Evolutionary conservation across 2,113 vertebrate species (phyloP).

Genomic region (Tragelaphus scriptus): DNA sequence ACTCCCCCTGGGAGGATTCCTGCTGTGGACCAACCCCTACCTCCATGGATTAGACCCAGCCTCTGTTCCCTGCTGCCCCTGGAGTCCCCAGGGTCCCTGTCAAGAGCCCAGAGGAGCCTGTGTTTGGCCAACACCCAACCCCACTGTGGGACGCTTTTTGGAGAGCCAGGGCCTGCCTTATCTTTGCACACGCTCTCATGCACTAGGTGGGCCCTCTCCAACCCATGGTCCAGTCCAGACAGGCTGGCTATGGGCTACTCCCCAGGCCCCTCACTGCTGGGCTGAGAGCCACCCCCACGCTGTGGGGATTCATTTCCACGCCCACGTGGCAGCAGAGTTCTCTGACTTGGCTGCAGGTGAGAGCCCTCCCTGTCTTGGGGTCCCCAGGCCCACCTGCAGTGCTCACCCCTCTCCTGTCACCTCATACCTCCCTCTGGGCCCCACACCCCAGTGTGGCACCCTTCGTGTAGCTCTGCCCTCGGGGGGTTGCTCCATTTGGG

Average conservation of each 20-base stretch:
- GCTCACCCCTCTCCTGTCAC: not conserved
- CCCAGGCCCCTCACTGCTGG: not conserved
- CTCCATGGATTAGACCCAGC: not conserved
- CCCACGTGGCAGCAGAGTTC: not conserved
- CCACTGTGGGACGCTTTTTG: not conserved
- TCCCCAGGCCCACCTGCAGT: not conserved
- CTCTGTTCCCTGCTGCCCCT: not conserved
- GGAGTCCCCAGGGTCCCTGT: not conserved
- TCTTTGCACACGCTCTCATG: not conserved
- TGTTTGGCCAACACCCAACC: not conserved
- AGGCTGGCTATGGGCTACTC: fast-evolving
- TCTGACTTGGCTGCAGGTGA: not conserved
- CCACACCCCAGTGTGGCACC: not conserved
- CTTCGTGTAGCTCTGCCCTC: not conserved
- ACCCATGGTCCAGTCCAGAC: not conserved
- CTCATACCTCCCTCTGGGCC: not conserved
- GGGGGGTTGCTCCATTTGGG: not conserved
- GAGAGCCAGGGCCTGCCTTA: not conserved
- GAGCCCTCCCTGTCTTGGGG: not conserved
- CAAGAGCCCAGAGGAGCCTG: not conserved
- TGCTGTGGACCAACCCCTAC: not conserved
- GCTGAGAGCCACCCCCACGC: too few relatives aligned
- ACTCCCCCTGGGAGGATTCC: not conserved
- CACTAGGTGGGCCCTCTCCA: not conserved
- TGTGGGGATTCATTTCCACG: not conserved